phyloP scores from a whole-genome alignment of 2,888 invertebrate species.

The Abrostola tripartita region DNA sequence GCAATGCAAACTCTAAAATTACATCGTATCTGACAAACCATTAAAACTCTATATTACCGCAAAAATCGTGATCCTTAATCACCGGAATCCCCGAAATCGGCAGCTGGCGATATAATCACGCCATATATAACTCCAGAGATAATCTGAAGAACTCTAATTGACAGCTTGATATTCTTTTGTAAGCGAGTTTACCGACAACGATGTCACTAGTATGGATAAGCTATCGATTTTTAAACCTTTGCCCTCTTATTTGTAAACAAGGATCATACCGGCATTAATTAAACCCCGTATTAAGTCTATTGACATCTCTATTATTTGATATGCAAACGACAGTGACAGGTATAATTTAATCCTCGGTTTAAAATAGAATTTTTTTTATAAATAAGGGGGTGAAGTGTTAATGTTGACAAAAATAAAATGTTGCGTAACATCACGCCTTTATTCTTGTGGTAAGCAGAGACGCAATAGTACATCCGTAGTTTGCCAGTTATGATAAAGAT shows the following conservation, averaged over 20 bases:
- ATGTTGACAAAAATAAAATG: too few species aligned
- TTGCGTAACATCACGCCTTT: too few species aligned
- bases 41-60: constrained; percentile 54
- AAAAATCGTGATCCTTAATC: constrained; percentile 63
- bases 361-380: too few species aligned
- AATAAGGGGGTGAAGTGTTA: too few species aligned
- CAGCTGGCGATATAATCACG: constrained; percentile 61
- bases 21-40: not conserved
- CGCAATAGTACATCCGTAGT: too few species aligned
- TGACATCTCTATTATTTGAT: constrained; percentile 13
- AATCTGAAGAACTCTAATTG: constrained; percentile 76
- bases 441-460: too few species aligned
- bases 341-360: too few species aligned
- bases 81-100: constrained; percentile 57
- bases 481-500: too few species aligned
- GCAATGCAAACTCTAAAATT: not conserved
- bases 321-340: too few species aligned
- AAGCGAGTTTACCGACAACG: constrained; percentile 53
- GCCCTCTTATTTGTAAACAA: too few species aligned
- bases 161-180: constrained; percentile 76
- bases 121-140: constrained; percentile 69
- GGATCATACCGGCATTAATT: too few species aligned
- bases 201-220: constrained; percentile 40
- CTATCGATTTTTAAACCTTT: constrained; percentile 13
- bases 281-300: too few species aligned